These are phyloP conservation scores for Geotrupes spiniger DNA, from an alignment of 2,888 invertebrate genomes.

Conservation along the genomic window DNA sequence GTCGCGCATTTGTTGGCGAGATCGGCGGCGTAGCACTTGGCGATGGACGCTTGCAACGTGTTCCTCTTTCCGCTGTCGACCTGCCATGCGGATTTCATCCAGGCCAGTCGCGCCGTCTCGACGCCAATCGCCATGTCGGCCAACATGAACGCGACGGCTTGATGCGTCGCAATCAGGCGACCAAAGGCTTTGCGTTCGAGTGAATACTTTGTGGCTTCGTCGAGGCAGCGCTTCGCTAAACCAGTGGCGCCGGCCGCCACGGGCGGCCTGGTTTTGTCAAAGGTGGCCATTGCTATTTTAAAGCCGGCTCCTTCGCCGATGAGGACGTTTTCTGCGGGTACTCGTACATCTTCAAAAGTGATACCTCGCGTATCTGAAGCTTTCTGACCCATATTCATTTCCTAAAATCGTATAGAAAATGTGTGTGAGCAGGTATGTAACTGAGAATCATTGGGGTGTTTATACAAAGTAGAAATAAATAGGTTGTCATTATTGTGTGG, in stretches of 20 bases:
- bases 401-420: too few species aligned
- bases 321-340: conserved; percentile 92
- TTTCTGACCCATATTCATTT: conserved; percentile 94
- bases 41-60: conserved; percentile 87
- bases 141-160: conserved; percentile 91
- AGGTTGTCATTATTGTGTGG: too few species aligned
- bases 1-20: conserved; percentile 91
- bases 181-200: conserved; percentile 93
- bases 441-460: too few species aligned
- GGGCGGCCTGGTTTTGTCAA: conserved; percentile 91
- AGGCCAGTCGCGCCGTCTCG: conserved; percentile 82
- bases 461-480: too few species aligned
- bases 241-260: conserved; percentile 92
- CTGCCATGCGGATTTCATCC: conserved; percentile 86
- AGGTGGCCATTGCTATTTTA: conserved; percentile 95
- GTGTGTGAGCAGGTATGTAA: too few species aligned
- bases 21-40: conserved; percentile 92
- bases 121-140: conserved; percentile 94
- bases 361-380: too few species aligned
- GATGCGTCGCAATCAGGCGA: conserved; percentile 74
- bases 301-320: conserved; percentile 90
- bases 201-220: conserved; percentile 91
- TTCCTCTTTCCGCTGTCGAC: conserved; percentile 79
- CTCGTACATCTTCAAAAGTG: conserved; percentile 96
- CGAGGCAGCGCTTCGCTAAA: conserved; percentile 82